Evolutionary conservation across 30 jellyfish, hydroid and myxozoan genomes (phyloP), one percentile per base, ranked within the genome.

Genomic region (Clytia hemisphaerica): DNA sequence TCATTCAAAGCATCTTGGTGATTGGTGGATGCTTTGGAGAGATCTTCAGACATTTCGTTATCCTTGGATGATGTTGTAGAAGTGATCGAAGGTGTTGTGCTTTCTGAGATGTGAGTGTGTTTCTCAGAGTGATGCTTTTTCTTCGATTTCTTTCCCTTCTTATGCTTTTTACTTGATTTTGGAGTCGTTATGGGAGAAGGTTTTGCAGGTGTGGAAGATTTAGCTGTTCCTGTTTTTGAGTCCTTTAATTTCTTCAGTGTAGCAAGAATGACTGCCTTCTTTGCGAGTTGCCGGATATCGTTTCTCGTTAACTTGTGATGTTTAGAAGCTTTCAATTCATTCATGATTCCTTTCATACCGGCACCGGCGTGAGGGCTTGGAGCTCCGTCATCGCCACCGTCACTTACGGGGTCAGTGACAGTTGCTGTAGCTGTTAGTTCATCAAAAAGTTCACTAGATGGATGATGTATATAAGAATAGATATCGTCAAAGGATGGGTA

Each of bases 281-380:
- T 91, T 1, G 99, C 99, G 22, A 91, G 77, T 22, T 76, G 62
- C 29, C 95, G 47, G 40, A 91, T 91, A 48, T 91, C 99, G 40
- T 83, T 91, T 73, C 99, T 57, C 29, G 99, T 83, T 32, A 91
- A 58, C 55, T 79, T 79, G 75, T 91, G 94, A 49, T 78, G 94
- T 37, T 91, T 77, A 4, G 99, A 92, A 12, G 72, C 58, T 25
- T 88, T 71, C 1, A 91, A 76, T 15, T 83, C 86, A 82, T 69
- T 63, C 34, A 91, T 72, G 42, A 77, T 95, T 37, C 78, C 93
- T 71, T 78, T 82, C 0, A 93, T 91, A 31, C 74, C 70, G 29
- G 12, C 80, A 4, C 31, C 33, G 45, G 47, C 30, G 27, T n/a
- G 19, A 29, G 6, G 6, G 14, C 19, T 37, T 7, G 19, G 32